Base-by-base conservation (phyloP, 2,888 invertebrate genomes). In the Andrena fulva region DNA sequence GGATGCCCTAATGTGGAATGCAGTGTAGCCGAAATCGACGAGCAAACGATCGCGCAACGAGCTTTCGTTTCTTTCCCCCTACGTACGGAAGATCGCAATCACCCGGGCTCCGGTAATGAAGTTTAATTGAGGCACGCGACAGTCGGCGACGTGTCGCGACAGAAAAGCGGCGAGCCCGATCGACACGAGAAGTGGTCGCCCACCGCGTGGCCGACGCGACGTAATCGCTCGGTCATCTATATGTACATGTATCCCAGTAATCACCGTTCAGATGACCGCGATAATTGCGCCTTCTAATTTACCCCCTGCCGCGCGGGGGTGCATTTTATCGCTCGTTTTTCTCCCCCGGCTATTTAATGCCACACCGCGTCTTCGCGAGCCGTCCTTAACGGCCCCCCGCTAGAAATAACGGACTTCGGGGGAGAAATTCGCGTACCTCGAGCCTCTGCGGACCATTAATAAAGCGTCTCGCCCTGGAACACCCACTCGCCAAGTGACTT, bases 361-460 rank as follows among this genome's bases (percentile, higher is more conserved):
- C 52, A 16, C 16, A 56, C 48, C 78, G 66, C 29, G 59, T 29
- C 62, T 70, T 56, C 48, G 69, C 56, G 56, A 35, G 29, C 20
- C 60, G 56, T 48, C 67, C 48, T 59, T 59, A 59, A 64, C 63
- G 35, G 64, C 29, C 16, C 42, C 6, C 20, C 12, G 69, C 69
- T 70, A 54, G 64, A 70, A 87, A 87, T 86, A 87, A 85, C 84
- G 75, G 75, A 84, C 83, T 78, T 73, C 73, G 81, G 20, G 63
- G 71, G 70, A 72, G 84, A 84, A 85, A 74, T 87, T 87, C 84
- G 84, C 80, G 82, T 78, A 85, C 85, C 80, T 81, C 77, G 71
- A 70, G 35, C 74, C 80, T 84, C 83, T 76, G 84, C 85, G 76
- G 74, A 70, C 82, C 87, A 82, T 87, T 87, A 87, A 87, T 87